phyloP scores from a whole-genome alignment of 1,140 invertebrate species.

The Bombus balteatus region DNA sequence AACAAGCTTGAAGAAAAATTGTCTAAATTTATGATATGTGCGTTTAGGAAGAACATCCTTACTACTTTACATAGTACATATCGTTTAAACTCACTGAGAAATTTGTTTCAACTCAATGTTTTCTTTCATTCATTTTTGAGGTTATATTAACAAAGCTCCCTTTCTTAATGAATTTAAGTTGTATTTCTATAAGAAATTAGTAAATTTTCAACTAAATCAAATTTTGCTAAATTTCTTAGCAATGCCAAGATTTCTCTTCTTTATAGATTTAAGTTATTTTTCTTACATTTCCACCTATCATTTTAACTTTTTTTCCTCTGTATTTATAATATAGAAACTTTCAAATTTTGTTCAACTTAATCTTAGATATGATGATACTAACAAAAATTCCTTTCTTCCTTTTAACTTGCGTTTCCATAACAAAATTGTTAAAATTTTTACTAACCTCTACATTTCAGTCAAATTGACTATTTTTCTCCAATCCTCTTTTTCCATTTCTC shows the following conservation, averaged over 20 bases:
- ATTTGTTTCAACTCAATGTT: background rate
- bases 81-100: background rate
- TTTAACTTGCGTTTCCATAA: no score
- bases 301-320: no score
- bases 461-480: no score
- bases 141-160: background rate
- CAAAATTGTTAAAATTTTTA: no score
- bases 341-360: no score
- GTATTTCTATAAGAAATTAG: background rate
- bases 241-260: background rate
- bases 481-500: no score
- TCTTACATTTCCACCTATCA: background rate
- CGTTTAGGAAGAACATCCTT: background rate
- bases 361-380: no score
- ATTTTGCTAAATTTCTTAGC: background rate
- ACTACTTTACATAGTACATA: background rate
- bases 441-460: no score
- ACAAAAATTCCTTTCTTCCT: no score
- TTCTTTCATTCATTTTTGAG: background rate
- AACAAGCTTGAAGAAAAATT: constrained; percentile 4
- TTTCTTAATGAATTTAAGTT: background rate
- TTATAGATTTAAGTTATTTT: background rate
- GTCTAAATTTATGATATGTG: background rate
- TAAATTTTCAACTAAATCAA: background rate
- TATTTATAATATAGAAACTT: no score